Evolutionary conservation across 1,140 invertebrate genomes (phyloP).

Genomic region (Vanessa tameamea): DNA sequence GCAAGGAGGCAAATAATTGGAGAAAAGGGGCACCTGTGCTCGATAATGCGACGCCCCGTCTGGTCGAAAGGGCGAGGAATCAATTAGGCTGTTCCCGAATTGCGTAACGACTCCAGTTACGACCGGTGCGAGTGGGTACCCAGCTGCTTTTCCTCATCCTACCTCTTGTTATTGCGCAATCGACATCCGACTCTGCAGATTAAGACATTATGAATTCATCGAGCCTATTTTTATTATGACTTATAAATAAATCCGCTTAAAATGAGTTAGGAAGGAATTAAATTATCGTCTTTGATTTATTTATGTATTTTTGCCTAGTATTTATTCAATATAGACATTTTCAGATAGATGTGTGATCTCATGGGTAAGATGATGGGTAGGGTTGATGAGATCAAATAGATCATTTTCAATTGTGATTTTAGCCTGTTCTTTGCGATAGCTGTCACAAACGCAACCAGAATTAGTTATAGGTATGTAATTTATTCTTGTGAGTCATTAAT

Average conservation of each 20-base stretch:
- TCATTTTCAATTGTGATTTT: too few relatives aligned
- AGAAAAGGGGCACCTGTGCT: conserved; percentile 70
- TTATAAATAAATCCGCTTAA: background rate
- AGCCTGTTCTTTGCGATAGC: too few relatives aligned
- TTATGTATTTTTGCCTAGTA: too few relatives aligned
- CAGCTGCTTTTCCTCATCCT: conserved; percentile 77
- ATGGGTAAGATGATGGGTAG: too few relatives aligned
- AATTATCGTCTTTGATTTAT: too few relatives aligned
- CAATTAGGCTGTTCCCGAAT: conserved; percentile 77
- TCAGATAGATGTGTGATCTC: too few relatives aligned
- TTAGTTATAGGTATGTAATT: too few relatives aligned
- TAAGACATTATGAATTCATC: conserved; percentile 75
- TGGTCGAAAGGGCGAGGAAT: conserved; percentile 77
- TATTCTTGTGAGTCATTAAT: too few relatives aligned
- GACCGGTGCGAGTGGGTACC: conserved; percentile 67
- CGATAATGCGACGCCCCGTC: conserved; percentile 77
- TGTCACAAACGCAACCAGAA: too few relatives aligned
- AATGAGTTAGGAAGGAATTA: background rate
- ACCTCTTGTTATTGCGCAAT: conserved; percentile 76
- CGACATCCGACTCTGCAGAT: conserved; percentile 73
- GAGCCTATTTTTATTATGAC: conserved; percentile 23
- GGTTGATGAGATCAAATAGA: too few relatives aligned
- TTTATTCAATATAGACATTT: too few relatives aligned
- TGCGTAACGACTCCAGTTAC: conserved; percentile 78
- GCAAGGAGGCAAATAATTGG: conserved; percentile 70